These are phyloP conservation scores for Parotia lawesii DNA, from an alignment of 2,113 vertebrate species.

Conservation along the genomic window DNA sequence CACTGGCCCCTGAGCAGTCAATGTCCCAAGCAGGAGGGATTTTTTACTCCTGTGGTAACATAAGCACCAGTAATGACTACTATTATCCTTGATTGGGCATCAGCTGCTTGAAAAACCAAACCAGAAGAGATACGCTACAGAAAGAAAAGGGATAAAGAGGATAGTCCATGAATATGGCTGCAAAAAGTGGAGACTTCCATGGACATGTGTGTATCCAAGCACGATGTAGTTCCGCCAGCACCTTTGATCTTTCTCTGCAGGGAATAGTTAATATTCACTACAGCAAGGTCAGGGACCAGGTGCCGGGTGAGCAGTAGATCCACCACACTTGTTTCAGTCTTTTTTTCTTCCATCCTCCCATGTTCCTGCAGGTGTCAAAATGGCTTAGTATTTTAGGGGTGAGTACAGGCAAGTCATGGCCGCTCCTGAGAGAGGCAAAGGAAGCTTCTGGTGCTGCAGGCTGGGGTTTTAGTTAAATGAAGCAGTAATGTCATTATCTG, in stretches of 20 bases:
- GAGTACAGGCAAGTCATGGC: background rate
- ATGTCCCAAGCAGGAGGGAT: background rate
- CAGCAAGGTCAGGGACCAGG: background rate
- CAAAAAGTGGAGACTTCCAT: background rate
- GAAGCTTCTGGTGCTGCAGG: background rate
- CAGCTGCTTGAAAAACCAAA: background rate
- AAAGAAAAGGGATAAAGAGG: background rate
- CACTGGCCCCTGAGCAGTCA: background rate
- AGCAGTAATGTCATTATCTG: background rate
- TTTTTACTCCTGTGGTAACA: background rate
- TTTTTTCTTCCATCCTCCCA: background rate
- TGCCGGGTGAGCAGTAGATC: background rate
- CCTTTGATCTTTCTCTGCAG: background rate
- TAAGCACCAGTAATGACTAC: background rate
- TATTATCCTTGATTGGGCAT: background rate
- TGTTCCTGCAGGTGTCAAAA: background rate
- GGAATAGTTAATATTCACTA: background rate
- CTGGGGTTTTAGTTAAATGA: background rate
- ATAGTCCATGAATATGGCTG: background rate
- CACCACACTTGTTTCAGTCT: rapidly evolving
- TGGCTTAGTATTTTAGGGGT: background rate
- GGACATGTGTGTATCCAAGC: rapidly evolving
- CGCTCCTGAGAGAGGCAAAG: background rate
- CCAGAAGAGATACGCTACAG: background rate
- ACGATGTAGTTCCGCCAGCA: background rate